Conservation (phyloP, 2,888 invertebrate species). For the Apamea sordens region DNA sequence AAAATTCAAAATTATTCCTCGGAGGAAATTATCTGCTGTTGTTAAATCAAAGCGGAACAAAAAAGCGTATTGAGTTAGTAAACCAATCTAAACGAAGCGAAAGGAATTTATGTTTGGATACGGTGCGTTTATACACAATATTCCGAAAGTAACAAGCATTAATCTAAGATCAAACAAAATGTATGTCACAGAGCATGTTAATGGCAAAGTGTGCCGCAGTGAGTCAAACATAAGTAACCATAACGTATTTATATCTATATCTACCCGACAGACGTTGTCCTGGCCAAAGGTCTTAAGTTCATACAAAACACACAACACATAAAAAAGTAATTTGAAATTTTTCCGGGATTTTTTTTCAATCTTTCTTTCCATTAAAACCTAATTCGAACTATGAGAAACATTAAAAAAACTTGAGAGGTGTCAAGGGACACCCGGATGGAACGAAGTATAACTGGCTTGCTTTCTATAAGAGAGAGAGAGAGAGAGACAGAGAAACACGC, state of each 20-base stretch:
- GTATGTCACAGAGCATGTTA: too few relatives aligned
- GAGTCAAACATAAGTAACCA: background rate
- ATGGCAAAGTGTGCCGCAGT: constrained; percentile 3
- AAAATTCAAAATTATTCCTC: too few relatives aligned
- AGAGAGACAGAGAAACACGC: too few relatives aligned
- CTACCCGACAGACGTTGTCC: background rate
- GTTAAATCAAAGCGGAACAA: constrained; percentile 28
- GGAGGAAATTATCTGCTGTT: too few relatives aligned
- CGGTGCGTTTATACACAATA: constrained; percentile 20
- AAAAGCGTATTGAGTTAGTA: constrained; percentile 16
- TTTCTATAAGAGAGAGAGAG: too few relatives aligned
- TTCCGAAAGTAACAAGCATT: constrained; percentile 20
- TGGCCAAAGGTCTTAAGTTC: background rate
- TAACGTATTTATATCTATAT: background rate
- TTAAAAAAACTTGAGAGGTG: too few relatives aligned
- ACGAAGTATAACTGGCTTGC: too few relatives aligned
- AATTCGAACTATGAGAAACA: background rate
- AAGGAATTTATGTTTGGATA: constrained; percentile 20
- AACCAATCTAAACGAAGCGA: constrained; percentile 28
- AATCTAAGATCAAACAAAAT: constrained; percentile 14
- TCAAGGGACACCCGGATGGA: too few relatives aligned
- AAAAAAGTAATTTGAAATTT: background rate
- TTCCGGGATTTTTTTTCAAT: too few relatives aligned
- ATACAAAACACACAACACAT: background rate
- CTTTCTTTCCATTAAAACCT: background rate